Base-by-base conservation (phyloP, 2,113 vertebrate species). In the Dascyllus trimaculatus region DNA sequence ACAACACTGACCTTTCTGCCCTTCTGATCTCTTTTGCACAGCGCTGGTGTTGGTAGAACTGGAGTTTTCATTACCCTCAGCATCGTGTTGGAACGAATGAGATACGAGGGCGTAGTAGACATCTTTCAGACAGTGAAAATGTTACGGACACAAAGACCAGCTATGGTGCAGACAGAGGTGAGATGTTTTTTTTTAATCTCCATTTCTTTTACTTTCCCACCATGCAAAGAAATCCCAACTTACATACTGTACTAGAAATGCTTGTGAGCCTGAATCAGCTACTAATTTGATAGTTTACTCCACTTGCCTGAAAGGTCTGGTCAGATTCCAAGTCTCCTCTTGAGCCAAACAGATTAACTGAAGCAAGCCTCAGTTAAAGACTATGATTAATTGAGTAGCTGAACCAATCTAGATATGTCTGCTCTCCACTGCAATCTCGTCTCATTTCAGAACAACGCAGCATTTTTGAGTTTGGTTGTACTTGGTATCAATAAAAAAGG, bases 81-180 rank as follows among this genome's bases (percentile, higher is more conserved):
- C 89, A 99, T 99, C 63, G 98, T 99, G 77, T 94, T 99, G 94
- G 98, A 99, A 93, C 93, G 98, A 92, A 99, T 99, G 98, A 96
- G 98, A 95, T 99, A 99, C 9, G 98, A 99, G 94, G 98, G 98
- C n/a, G 97, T 99, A 85, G 97, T 99, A 94, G 98, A 99, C 95
- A 98, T 99, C 93, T 99, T 99, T 95, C 98, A 99, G 96, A 99
- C 98, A 21, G 98, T 99, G 93, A 99, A 99, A 96, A 99, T 99
- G 98, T 90, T 99, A 86, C 95, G 98, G 92, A 99, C 98, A 22
- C 98, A 99, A 88, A 95, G 98, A 90, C 98, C 98, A 88, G 98
- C 98, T 80, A 98, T 99, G 97, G 98, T 99, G 92, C 98, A 99
- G 93, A 99, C 97, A 85, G 98, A 99, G 98, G 98, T 99, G 82